Base-by-base conservation (phyloP, 2,797 vertebrate genomes). In the Takifugu rubripes region DNA sequence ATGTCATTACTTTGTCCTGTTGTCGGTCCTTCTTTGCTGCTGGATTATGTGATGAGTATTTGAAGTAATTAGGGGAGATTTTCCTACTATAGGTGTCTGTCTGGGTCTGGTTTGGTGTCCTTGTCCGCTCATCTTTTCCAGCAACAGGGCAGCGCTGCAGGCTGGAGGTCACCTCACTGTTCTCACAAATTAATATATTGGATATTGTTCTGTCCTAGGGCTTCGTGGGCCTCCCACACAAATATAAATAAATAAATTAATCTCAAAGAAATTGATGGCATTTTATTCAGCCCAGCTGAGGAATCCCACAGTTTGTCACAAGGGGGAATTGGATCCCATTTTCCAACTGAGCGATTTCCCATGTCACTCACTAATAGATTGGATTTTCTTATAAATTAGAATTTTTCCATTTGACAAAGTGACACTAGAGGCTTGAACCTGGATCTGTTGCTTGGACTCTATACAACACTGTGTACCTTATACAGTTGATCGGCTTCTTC, bases 301-400 rank as follows among this genome's bases (percentile, higher is more conserved):
- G 56, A 56, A 73, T 56, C 71, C 58, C 42, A 65, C 52, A 50
- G 66, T 74, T 48, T 75, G 64, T 57, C 60, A 64, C 63, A 55
- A 64, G 68, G 77, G 67, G 55, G 61, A 52, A 78, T 78, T 73
- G 62, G 52, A 69, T 74, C 58, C 61, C 49, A 71, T 76, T 81
- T 76, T 78, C 61, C 54, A 75, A 46, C 17, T 61, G 55, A 72
- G 57, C 55, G 65, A 67, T 70, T 81, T 66, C 68, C 66, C 67
- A 60, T 61, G 74, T 65, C 65, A 60, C 57, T 55, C 40, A 50
- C 52, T 64, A 70, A 69, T 81, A 44, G 54, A 72, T 74, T 64
- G 50, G 60, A 53, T 74, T 66, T 68, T 59, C 53, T 71, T 77
- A 67, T 52, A 70, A 75, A 75, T 71, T 26, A 47, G 16, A 52